Evolutionary conservation across 2,888 invertebrate genomes (phyloP).

Genomic region (Pilophorus perplexus): DNA sequence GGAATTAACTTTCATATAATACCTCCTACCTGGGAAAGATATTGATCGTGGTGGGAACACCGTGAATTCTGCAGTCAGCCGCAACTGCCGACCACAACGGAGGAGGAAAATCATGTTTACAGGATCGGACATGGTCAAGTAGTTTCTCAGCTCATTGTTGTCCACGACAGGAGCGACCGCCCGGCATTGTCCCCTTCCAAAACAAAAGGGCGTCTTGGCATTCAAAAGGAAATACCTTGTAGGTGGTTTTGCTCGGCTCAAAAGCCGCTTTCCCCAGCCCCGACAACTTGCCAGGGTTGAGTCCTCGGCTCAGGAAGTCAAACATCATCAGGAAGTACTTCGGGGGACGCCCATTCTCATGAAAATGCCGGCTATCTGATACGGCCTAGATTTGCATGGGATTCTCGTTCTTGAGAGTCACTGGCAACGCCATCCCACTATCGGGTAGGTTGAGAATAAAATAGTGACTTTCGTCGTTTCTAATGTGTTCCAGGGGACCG

Average conservation of each 20-base stretch:
- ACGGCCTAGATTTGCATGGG: no score
- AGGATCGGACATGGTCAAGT: constrained; percentile 28
- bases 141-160: constrained; percentile 21
- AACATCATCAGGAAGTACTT: not conserved
- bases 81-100: no score
- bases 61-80: no score
- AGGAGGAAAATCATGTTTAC: constrained; percentile 13
- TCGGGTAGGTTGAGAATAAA: no score
- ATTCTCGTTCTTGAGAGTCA: no score
- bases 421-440: no score
- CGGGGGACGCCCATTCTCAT: not conserved
- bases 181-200: constrained; percentile 12
- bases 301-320: constrained; percentile 11
- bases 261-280: not conserved
- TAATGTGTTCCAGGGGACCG: no score
- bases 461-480: no score
- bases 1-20: no score
- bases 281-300: not conserved
- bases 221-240: constrained; percentile 25
- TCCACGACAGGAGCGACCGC: not conserved
- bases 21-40: no score
- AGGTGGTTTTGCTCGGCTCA: not conserved
- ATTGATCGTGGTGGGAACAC: no score
- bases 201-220: constrained; percentile 22
- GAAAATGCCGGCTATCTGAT: not conserved